phyloP scores from a whole-genome alignment of 2,797 vertebrate genomes.

The Pyrocephalus nanus region DNA sequence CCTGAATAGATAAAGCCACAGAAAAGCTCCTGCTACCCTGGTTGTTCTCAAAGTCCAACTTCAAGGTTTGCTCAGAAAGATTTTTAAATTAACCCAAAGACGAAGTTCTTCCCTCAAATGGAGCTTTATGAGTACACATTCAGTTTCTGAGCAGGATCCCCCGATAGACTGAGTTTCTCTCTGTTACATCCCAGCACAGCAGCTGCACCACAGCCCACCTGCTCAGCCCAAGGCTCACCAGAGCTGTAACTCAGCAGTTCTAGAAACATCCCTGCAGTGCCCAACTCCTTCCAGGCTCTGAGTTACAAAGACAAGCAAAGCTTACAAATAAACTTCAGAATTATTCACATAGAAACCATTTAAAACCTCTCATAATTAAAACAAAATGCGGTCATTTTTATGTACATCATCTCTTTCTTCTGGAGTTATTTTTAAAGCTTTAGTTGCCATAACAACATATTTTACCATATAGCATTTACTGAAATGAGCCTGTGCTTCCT shows the following conservation, averaged over 20 bases:
- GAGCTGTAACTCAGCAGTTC: background rate
- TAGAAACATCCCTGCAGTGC: background rate
- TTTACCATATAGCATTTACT: slow-evolving; percentile 7
- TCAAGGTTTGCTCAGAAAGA: background rate
- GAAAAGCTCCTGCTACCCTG: background rate
- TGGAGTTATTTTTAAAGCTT: slow-evolving; percentile 42
- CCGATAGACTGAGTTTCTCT: rapidly evolving
- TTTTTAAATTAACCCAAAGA: background rate
- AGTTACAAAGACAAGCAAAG: background rate
- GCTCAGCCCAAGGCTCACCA: rapidly evolving
- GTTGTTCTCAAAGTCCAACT: rapidly evolving
- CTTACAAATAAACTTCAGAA: background rate
- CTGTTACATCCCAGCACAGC: rapidly evolving
- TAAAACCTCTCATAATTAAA: background rate
- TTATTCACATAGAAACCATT: background rate
- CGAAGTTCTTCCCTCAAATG: background rate
- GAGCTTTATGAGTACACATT: rapidly evolving
- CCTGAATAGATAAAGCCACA: rapidly evolving
- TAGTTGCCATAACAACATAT: slow-evolving; percentile 65
- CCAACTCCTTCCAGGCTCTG: rapidly evolving
- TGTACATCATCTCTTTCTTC: background rate
- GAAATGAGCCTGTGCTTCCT: background rate
- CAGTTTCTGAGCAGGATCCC: background rate
- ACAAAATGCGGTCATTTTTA: slow-evolving; percentile 29
- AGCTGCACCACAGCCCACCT: background rate